Conservation (phyloP, 1,140 invertebrate genomes). For the Diuraphis noxia region DNA sequence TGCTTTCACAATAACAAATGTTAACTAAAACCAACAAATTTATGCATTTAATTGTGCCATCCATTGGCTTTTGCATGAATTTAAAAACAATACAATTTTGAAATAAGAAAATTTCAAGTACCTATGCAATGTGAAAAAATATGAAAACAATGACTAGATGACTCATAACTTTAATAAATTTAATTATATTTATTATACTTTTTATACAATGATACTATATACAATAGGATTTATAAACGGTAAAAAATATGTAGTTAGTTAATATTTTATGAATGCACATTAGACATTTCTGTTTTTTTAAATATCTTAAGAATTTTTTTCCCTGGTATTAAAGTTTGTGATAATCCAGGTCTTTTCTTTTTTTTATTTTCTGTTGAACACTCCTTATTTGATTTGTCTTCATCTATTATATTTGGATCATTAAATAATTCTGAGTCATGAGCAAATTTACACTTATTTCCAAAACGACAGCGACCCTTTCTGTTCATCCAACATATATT, state of each 20-base stretch:
- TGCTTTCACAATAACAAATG: too few species aligned
- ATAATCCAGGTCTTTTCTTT: conserved; percentile 74
- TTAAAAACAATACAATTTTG: background rate
- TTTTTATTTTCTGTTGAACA: background rate
- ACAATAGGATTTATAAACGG: background rate
- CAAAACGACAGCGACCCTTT: conserved; percentile 87
- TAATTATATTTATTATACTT: background rate
- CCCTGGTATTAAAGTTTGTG: conserved; percentile 75
- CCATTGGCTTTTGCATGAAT: background rate
- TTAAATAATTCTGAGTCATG: conserved; percentile 73
- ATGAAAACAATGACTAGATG: background rate
- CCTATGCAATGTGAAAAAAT: background rate
- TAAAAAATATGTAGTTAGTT: background rate
- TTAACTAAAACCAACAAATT: too few species aligned
- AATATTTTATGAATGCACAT: background rate
- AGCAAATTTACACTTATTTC: conserved; percentile 88
- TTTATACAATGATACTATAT: background rate
- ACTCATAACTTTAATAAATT: background rate
- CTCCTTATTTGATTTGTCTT: conserved; percentile 9
- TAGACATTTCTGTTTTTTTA: conserved; percentile 58
- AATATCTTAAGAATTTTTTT: conserved; percentile 84
- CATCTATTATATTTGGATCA: background rate
- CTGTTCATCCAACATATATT: conserved; percentile 93
- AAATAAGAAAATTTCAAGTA: background rate
- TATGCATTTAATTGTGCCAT: too few species aligned